phyloP scores from a whole-genome alignment of 2,888 invertebrate species.

The Aleiodes alternator region DNA sequence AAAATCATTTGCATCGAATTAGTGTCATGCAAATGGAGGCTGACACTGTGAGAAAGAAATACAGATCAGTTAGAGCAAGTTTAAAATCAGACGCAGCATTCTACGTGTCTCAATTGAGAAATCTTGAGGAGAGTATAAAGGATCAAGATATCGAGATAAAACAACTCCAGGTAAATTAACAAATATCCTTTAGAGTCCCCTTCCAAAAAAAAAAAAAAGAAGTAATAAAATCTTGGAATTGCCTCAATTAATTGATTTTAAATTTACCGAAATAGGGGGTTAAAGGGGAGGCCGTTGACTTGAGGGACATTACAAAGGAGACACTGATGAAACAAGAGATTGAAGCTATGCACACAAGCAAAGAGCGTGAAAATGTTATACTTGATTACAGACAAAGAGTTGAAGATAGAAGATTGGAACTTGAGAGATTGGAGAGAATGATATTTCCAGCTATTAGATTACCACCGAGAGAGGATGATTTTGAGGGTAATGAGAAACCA shows the following conservation, averaged over 20 bases:
- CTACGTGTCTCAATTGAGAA: conserved; percentile 78
- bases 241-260: conserved; percentile 17
- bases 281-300: conserved; percentile 84
- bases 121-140: conserved; percentile 81
- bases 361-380: conserved; percentile 78
- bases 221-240: background rate
- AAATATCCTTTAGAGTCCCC: conserved; percentile 3
- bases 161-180: conserved; percentile 80
- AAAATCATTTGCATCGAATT: conserved; percentile 88
- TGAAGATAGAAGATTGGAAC: conserved; percentile 82
- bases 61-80: conserved; percentile 81
- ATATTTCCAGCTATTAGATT: conserved; percentile 81
- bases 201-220: conserved; percentile 6
- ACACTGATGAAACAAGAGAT: conserved; percentile 84
- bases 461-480: conserved; percentile 64
- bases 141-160: conserved; percentile 86
- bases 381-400: conserved; percentile 80
- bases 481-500: conserved; percentile 68
- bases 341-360: conserved; percentile 82
- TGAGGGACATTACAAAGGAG: conserved; percentile 83
- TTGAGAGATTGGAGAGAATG: conserved; percentile 86
- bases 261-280: conserved; percentile 76
- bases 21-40: conserved; percentile 90
- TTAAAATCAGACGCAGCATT: conserved; percentile 68
- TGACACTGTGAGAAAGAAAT: conserved; percentile 86